Evolutionary conservation across 2,888 invertebrate species (phyloP), one percentile per base, ranked within the genome.

Genomic region (Neoascia interrupta): DNA sequence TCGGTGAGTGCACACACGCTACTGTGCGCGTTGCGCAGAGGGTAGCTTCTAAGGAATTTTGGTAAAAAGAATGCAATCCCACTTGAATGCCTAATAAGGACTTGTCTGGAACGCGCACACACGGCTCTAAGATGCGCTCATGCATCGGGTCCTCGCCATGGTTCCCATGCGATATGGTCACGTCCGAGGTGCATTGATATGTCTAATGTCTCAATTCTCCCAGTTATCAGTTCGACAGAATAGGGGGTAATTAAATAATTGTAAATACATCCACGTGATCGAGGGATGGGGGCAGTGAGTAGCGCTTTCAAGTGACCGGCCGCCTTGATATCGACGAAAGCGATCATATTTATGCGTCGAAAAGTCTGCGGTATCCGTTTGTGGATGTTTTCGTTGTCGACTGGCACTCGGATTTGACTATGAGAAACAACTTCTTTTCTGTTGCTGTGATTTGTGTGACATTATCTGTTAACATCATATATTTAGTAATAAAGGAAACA

Each of bases 81-180:
- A 54, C 74, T 54, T 83, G 83, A 83, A 83, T 83, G 75, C 82
- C 79, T 83, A 83, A 83, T 83, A 79, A 83, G 83, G 61, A 79
- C 56, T 58, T 69, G 83, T 82, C 83, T 82, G 82, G 79, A 28
- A 49, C 58, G 51, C 41, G 18, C 23, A 70, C 63, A 11, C 66
- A 64, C 47, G 31, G n/a, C 37, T 5, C 26, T 8, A 26, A 4
- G 26, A 8, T 26, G 5, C 4, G 8, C 43, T 26, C 18, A 43
- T 21, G 21, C 43, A 41, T 10, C 15, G 11, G 60, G 28, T 37
- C 15, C 31, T 54, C 36, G 4, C n/a, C 11, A 26, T 11, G 47
- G 73, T 79, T 79, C 79, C 79, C 79, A 79, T 53, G 49, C 73
- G 66, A 49, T 79, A 79, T 79, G 73, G 43, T 43, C 79, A 79